Evolutionary conservation across 2,797 vertebrate species (phyloP), one percentile per base, ranked within the genome.

Genomic region (Synanceia verrucosa): DNA sequence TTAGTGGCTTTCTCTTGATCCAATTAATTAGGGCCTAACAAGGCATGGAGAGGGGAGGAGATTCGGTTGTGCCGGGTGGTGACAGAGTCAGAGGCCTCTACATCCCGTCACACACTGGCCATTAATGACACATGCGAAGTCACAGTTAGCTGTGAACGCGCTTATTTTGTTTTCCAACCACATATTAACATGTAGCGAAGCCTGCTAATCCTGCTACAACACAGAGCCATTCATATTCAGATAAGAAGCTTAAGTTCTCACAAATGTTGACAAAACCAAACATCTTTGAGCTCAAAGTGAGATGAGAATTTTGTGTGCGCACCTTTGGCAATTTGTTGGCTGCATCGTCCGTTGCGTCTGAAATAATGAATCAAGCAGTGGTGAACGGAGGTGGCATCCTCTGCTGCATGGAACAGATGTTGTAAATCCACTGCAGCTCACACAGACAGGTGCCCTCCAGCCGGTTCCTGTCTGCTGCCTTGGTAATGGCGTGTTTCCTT

Each of bases 381-480:
- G 73, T 65, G 68, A 82, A 78, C 33, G 14, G 81, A 82, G 73
- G 86, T 75, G 84, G 87, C 87, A 77, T 91, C 63, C 79, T 82
- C 71, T 88, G 78, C 84, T 82, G 79, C 73, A 81, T 82, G 51
- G 72, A 91, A 83, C 91, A 92, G 90, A 91, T 93, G 94, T 87
- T 91, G 91, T 93, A 93, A 94, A 93, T 93, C 78, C 90, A 86
- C 72, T 78, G 86, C 83, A 78, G 82, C 85, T 88, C 81, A 24
- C 53, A 76, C 71, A 93, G 89, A 89, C 89, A 91, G 89, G 86
- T 93, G 89, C 90, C 93, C 92, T 92, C 92, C 86, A 92, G 91
- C 84, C 85, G 65, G 86, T 93, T 94, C 90, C 89, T 85, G 91
- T 94, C 93, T 91, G 78, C 81, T 92, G 91, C 87, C 71, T 86